phyloP scores from a whole-genome alignment of 2,888 invertebrate species.

The Lymantria monacha region DNA sequence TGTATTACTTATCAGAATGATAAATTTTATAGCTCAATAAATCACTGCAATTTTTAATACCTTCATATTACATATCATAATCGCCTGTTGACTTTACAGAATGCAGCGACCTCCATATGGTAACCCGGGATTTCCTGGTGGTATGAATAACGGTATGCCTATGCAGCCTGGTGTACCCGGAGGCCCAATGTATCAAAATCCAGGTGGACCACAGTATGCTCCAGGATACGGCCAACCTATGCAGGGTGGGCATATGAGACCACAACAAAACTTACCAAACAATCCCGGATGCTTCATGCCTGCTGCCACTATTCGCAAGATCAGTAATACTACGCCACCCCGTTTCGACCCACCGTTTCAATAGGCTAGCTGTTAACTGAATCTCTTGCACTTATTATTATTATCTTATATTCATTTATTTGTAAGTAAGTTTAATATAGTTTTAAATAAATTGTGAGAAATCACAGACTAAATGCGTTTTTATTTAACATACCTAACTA shows the following conservation, averaged over 20 bases:
- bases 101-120: slow-evolving; percentile 61
- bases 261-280: slow-evolving; percentile 34
- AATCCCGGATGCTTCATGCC: slow-evolving; percentile 53
- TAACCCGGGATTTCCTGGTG: slow-evolving; percentile 38
- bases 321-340: slow-evolving; percentile 48
- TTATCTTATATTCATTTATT: slow-evolving; percentile 12
- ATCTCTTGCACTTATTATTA: slow-evolving; percentile 28
- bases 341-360: slow-evolving; percentile 40
- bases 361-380: slow-evolving; percentile 22
- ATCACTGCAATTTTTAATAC: too few relatives aligned
- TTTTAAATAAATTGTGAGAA: slow-evolving; percentile 9
- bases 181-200: slow-evolving; percentile 21
- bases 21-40: too few relatives aligned
- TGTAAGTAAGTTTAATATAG: neutral
- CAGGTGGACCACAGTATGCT: slow-evolving; percentile 34
- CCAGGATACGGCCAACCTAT: slow-evolving; percentile 43
- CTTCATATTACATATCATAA: too few relatives aligned
- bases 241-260: slow-evolving; percentile 29
- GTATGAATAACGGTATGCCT: slow-evolving; percentile 32
- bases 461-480: neutral
- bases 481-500: neutral
- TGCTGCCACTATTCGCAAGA: slow-evolving; percentile 50
- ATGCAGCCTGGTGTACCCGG: slow-evolving; percentile 33
- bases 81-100: slow-evolving; percentile 35
- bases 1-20: too few relatives aligned